Percentiles rank a stretch among this genome's conserved stretches.
Conservation (phyloP, 2,113 vertebrate genomes). For the Alethe diademata region DNA sequence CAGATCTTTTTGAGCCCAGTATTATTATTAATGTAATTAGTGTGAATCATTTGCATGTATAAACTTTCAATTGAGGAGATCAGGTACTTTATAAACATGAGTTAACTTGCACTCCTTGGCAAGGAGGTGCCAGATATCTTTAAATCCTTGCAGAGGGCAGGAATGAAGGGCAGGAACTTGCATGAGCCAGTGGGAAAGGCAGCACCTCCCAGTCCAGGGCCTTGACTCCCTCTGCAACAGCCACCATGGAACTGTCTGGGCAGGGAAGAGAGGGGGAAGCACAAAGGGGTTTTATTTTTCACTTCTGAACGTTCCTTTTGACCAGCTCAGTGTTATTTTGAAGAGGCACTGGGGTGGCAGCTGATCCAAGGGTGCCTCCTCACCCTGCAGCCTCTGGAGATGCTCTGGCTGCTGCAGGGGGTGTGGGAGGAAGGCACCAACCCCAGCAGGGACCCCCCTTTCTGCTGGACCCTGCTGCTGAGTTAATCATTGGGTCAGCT, state of each 20-base stretch:
- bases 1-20: neutral
- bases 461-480: rapidly evolving
- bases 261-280: neutral
- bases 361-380: neutral
- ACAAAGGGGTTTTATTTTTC: neutral
- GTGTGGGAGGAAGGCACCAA: neutral
- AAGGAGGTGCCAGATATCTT: neutral
- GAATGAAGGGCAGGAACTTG: neutral
- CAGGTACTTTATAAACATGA: conserved; percentile 27
- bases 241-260: neutral
- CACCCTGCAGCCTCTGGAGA: neutral
- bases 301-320: neutral
- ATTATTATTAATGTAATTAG: conserved; percentile 61
- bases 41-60: conserved; percentile 34
- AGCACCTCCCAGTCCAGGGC: neutral
- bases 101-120: neutral
- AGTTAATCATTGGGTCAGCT: neutral
- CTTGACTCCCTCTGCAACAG: neutral
- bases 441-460: neutral
- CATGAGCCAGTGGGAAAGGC: neutral
- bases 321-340: neutral
- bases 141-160: neutral
- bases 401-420: neutral
- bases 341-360: neutral
- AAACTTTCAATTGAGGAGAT: conserved; percentile 35